A percentile compares a stretch with the other conserved stretches of the same genome.
Evolutionary conservation across 2,888 invertebrate genomes (phyloP).

Genomic region (Blastobasis lacticolella): DNA sequence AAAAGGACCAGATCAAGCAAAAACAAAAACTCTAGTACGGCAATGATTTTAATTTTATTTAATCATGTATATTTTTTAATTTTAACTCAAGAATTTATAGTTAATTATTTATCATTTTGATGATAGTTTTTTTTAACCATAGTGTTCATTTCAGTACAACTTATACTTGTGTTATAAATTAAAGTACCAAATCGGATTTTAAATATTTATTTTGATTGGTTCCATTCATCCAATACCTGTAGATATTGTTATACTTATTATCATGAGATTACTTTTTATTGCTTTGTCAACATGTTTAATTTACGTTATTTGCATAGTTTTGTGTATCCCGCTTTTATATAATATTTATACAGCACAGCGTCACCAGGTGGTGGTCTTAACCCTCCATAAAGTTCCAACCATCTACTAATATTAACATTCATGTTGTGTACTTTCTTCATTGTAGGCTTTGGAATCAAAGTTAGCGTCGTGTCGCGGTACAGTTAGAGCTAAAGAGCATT

Average conservation of each 20-base stretch:
- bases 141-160: not conserved
- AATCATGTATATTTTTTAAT: conserved; percentile 1
- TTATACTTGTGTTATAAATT: not conserved
- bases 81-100: not conserved
- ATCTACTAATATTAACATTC: conserved; percentile 67
- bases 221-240: too few relatives aligned
- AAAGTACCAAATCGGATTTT: too few relatives aligned
- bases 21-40: conserved; percentile 39
- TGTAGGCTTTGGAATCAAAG: conserved; percentile 81
- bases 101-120: not conserved
- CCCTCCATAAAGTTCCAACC: conserved; percentile 22
- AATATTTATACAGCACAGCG: not conserved
- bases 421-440: conserved; percentile 68
- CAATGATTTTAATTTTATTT: conserved; percentile 13
- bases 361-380: conserved; percentile 27
- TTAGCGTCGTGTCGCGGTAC: conserved; percentile 78
- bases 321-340: not conserved
- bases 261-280: too few relatives aligned
- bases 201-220: too few relatives aligned
- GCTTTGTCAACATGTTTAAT: too few relatives aligned
- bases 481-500: conserved; percentile 72
- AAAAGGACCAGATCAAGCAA: conserved; percentile 43
- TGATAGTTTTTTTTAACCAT: not conserved
- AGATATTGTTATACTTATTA: too few relatives aligned
- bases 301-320: too few relatives aligned